Base-by-base conservation (phyloP, 53 echinoderm and acorn worm genomes). In the Holothuria leucospilota region DNA sequence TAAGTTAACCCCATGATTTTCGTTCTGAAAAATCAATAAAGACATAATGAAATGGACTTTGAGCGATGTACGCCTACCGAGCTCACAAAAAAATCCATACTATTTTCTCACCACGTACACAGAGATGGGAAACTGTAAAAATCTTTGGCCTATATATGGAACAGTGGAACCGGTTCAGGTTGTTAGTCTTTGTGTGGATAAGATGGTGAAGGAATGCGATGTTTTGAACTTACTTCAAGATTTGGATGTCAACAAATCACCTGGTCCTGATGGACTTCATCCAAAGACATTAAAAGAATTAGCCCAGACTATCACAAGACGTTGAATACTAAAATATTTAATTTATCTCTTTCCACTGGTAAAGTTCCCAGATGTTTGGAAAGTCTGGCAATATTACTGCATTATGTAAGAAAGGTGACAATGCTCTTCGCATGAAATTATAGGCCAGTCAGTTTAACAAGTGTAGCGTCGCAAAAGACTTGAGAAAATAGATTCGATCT, bases 211-310 rank as follows among this genome's bases (percentile, higher is more conserved):
- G 23, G 64, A 63, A 8, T 63, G 23, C 13, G 64, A 63, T 63
- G 64, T 63, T 63, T 10, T 63, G 64, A 27, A 7, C 4, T 24
- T 23, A 24, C 27, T 63, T 23, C 23, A 10, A 24, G 13, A 23
- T 63, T 27, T 63, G 64, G 27, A 63, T 63, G 64, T 63, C 23
- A 63, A 63, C 64, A 63, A 63, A 27, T 63, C 64, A 63, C 64
- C 64, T 27, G 64, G 64, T 27, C 64, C 64, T 63, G 64, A 63
- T 63, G 64, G 64, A 27, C 64, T 63, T 63, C 64, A 63, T 63
- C 27, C 64, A 27, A 63, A 63, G 64, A 11, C 13, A 63, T 27
- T 63, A 63, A 23, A 7, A 4, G 64, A 63, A 63, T 7, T 63
- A 24, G 64, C 64, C 64, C 64, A 63, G 3, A 12, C 8, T 23